Evolutionary conservation across 1,140 invertebrate genomes (phyloP).

Genomic region (Belonocnema kinseyi): DNA sequence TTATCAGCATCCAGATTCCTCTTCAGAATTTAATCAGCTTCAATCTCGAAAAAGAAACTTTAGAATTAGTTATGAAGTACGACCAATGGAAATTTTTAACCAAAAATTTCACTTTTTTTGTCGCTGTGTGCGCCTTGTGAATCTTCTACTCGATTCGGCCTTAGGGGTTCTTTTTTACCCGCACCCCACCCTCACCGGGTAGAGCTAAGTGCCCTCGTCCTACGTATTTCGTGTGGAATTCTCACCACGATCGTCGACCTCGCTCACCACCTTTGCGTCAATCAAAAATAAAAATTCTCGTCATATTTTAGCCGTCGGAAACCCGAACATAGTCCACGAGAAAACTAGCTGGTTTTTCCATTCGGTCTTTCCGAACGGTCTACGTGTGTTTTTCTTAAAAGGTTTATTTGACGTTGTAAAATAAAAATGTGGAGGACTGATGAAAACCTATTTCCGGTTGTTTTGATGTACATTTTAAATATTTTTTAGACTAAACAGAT

Average conservation of each 20-base stretch:
- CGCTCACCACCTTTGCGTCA: constrained; percentile 49
- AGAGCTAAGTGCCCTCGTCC: constrained; percentile 51
- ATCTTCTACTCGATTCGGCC: constrained; percentile 55
- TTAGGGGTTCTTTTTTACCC: constrained; percentile 51
- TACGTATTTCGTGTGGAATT: constrained; percentile 49
- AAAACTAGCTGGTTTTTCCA: neutral
- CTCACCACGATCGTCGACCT: constrained; percentile 52
- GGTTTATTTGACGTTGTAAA: neutral
- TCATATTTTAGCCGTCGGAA: constrained; percentile 48
- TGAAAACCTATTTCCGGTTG: no score
- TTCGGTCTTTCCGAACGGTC: neutral
- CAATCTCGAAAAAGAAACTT: no score
- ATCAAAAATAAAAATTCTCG: constrained; percentile 53
- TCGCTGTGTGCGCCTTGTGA: constrained; percentile 39
- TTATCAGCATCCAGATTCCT: no score
- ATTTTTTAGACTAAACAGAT: no score
- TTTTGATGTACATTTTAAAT: no score
- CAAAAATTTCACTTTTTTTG: no score
- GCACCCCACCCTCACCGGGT: constrained; percentile 40
- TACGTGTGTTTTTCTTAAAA: neutral
- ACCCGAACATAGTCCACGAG: neutral
- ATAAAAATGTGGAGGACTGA: neutral
- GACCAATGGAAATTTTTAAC: no score
- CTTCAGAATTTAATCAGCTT: no score
- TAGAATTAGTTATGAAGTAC: no score